Evolutionary conservation across 2,113 vertebrate genomes (phyloP).

Genomic region (Indicator maculatus): DNA sequence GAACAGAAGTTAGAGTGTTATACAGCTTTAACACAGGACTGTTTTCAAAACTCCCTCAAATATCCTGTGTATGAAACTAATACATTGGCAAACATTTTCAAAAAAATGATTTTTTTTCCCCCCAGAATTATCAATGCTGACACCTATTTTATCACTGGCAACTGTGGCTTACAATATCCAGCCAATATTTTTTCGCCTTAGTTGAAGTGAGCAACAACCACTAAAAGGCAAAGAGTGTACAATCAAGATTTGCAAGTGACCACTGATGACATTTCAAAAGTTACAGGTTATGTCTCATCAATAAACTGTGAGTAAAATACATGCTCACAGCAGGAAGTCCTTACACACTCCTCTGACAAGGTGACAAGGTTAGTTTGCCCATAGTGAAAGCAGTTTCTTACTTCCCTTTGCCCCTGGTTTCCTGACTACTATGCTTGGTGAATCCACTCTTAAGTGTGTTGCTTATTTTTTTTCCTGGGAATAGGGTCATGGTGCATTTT

Average conservation of each 20-base stretch:
- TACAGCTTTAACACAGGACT: neutral
- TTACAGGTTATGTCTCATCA: neutral
- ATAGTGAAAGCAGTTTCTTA: neutral
- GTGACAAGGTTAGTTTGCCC: neutral
- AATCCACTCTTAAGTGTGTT: neutral
- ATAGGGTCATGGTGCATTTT: neutral
- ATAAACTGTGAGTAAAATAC: neutral
- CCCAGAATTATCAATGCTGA: neutral
- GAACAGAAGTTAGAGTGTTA: neutral
- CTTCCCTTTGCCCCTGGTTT: neutral
- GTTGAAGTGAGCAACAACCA: neutral
- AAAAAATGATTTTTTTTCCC: neutral
- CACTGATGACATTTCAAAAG: neutral
- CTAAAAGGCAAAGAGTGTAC: neutral
- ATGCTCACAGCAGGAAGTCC: neutral
- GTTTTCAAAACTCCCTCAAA: neutral
- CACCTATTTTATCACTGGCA: neutral
- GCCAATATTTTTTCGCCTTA: neutral
- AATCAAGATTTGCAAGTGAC: neutral
- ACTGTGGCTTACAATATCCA: neutral
- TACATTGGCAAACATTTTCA: neutral
- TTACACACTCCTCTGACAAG: neutral
- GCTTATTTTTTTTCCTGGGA: neutral
- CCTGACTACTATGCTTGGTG: fast-evolving
- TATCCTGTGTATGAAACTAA: neutral